These are phyloP conservation scores for Apostichopus californicus DNA, from an alignment of 35 echinoderm and acorn worm species.

Conservation along the genomic window DNA sequence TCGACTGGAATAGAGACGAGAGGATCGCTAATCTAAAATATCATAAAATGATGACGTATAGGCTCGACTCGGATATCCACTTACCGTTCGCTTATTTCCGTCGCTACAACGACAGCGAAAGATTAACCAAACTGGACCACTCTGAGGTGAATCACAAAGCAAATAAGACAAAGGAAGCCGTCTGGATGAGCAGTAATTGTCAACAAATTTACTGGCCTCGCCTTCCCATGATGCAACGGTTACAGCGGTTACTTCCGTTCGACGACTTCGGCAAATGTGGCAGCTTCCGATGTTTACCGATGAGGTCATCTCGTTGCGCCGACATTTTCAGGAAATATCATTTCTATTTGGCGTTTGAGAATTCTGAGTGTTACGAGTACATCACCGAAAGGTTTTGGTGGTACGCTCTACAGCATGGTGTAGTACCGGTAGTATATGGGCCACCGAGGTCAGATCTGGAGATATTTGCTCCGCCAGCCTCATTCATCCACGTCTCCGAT, in stretches of 20 bases:
- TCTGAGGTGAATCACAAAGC: not conserved
- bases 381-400: conserved; percentile 78
- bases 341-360: conserved; percentile 66
- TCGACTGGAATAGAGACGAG: conserved; percentile 57
- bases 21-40: conserved; percentile 65
- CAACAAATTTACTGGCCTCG: conserved; percentile 57
- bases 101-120: conserved; percentile 19
- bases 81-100: conserved; percentile 73
- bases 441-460: conserved; percentile 57
- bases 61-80: conserved; percentile 73
- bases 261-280: conserved; percentile 75
- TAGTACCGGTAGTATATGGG: conserved; percentile 78
- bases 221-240: conserved; percentile 46
- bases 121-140: not conserved
- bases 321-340: conserved; percentile 35
- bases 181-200: conserved; percentile 72
- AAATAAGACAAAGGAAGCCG: conserved; percentile 49
- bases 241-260: conserved; percentile 36
- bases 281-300: conserved; percentile 1
- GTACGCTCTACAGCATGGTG: conserved; percentile 43
- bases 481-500: conserved; percentile 75
- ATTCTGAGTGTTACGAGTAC: conserved; percentile 76
- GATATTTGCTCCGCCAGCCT: conserved; percentile 60
- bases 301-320: conserved; percentile 23
- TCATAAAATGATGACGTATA: conserved; percentile 87